Base-by-base conservation (phyloP, 1,140 invertebrate species). In the Hycleus cichorii region DNA sequence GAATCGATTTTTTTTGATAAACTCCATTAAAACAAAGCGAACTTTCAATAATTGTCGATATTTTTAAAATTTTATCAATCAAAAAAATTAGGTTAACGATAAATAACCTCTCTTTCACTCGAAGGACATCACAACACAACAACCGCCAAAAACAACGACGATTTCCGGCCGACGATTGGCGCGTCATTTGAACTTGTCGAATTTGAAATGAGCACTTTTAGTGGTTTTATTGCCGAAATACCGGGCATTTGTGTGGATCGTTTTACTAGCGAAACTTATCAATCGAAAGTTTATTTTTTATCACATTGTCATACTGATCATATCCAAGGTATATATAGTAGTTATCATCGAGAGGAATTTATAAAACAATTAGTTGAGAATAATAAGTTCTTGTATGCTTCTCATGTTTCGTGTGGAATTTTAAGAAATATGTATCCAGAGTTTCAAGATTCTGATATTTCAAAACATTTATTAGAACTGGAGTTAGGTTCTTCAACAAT, bases 301-400 rank as follows among this genome's bases (percentile, higher is more conserved):
- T 83, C 81, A 26, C 86, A 88, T 69, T 83, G 77, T 62, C 86
- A 88, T 62, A 59, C 57, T 2, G 86, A 88, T 74, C 87, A 89
- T 59, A 84, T 82, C 18, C 18, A 1, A 18, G 69, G 54, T 69
- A n/a, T 85, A 86, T 6, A 65, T 88, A 3, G 60, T 11, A 8
- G 49, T 18, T 69, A 71, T 61, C 67, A 39, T 56, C 18, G 44
- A 24, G 4, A 18, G 18, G 18, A 58, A 47, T 2, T 71, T 74
- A 27, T 32, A 7, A 4, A 32, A 32, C 32, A 32, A 32, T 32
- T 32, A 32, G 45, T 67, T 2, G 43, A 64, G 5, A n/a, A 58
- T 51, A 62, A 71, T 25, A 66, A 65, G 3, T 74, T 43, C 60
- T 71, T 78, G 5, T 82, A 77, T 64, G 73, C 72, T 40, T 77